Percentiles rank a stretch among this genome's conserved stretches.
Evolutionary conservation across 2,113 vertebrate genomes (phyloP).

Genomic region (Austrofundulus limnaeus): DNA sequence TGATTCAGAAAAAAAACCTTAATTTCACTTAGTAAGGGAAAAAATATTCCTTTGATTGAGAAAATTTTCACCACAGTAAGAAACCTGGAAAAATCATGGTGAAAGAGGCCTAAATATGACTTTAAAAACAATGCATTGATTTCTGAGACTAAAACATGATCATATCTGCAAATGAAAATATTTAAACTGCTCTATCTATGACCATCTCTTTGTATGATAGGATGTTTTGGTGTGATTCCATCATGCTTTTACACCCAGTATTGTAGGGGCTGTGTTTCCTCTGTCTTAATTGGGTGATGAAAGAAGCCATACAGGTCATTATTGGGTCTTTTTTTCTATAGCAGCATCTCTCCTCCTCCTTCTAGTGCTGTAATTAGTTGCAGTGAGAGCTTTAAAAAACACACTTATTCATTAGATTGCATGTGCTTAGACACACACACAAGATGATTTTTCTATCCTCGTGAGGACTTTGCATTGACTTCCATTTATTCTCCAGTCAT

Average conservation of each 20-base stretch:
- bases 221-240: neutral
- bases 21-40: too few species aligned
- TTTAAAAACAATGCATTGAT: too few species aligned
- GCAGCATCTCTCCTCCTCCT: conserved; percentile 34
- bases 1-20: too few species aligned
- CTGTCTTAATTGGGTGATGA: conserved; percentile 72
- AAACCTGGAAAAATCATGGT: too few species aligned
- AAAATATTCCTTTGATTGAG: too few species aligned
- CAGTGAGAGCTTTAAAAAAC: conserved; percentile 45
- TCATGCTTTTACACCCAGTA: conserved; percentile 13
- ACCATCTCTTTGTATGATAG: conserved; percentile 34
- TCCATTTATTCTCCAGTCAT: too few species aligned
- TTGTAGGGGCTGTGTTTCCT: conserved; percentile 55
- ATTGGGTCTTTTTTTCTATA: conserved; percentile 61
- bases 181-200: conserved; percentile 53
- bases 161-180: conserved; percentile 37
- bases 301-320: conserved; percentile 64
- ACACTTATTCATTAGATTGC: conserved; percentile 57
- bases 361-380: conserved; percentile 57
- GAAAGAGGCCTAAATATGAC: neutral
- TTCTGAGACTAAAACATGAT: too few species aligned
- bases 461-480: too few species aligned
- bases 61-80: too few species aligned
- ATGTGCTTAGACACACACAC: too few species aligned
- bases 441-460: neutral